These are phyloP conservation scores for Drosophila helvetica DNA, from an alignment of 2,888 invertebrate genomes.

Conservation along the genomic window DNA sequence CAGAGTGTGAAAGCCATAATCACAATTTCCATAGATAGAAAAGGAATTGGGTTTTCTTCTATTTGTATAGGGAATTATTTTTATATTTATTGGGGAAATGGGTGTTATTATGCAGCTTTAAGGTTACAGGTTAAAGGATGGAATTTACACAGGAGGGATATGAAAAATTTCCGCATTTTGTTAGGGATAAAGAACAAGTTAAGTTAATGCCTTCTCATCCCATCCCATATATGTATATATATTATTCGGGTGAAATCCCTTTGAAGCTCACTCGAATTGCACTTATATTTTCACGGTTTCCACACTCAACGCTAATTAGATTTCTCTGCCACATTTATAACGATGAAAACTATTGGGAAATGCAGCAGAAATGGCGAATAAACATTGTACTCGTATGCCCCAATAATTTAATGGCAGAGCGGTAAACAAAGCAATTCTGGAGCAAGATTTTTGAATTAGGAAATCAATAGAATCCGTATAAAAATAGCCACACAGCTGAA, in stretches of 20 bases:
- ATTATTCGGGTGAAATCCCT: background rate
- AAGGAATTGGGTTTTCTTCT: background rate
- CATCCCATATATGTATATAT: too few relatives aligned
- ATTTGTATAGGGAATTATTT: slow-evolving; percentile 11
- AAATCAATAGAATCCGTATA: slow-evolving; percentile 67
- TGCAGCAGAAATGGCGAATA: slow-evolving; percentile 43
- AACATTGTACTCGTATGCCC: slow-evolving; percentile 26
- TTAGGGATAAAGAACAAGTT: too few relatives aligned
- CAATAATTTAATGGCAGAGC: slow-evolving; percentile 42
- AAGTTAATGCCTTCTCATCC: background rate
- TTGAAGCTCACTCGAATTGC: background rate
- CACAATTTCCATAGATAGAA: slow-evolving; percentile 27
- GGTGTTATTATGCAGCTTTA: background rate
- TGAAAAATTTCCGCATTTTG: too few relatives aligned
- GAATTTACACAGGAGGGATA: too few relatives aligned
- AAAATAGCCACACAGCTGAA: slow-evolving; percentile 63
- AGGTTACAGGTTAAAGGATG: background rate
- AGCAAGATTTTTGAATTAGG: slow-evolving; percentile 54
- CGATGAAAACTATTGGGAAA: slow-evolving; percentile 30
- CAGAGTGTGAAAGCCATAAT: slow-evolving; percentile 5
- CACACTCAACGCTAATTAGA: background rate
- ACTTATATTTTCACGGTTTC: background rate
- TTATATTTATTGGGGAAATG: slow-evolving; percentile 1
- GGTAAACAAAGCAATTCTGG: slow-evolving; percentile 55
- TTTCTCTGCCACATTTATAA: slow-evolving; percentile 2